Base-by-base conservation (phyloP, 2,888 invertebrate species). In the Strigamia transsilvanica region DNA sequence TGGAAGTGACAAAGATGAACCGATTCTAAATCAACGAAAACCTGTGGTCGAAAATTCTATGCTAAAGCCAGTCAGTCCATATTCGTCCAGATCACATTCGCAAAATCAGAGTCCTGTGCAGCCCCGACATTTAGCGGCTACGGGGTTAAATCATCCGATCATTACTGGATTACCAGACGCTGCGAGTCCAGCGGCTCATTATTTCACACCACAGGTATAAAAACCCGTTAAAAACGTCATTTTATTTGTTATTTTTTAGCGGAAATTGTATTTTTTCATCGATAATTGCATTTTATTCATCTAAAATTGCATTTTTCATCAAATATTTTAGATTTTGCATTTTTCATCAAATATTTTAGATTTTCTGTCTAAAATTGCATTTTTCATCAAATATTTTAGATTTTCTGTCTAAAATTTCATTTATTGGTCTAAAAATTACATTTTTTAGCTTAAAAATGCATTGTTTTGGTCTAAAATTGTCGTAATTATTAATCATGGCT, bases 1-100 rank as follows among this genome's bases (percentile, higher is more conserved):
- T 46, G 84, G 81, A 27, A 84, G 84, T 23, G 84, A 84, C 51
- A 83, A 73, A 42, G 84, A 84, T 18, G 84, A 84, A 82, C 82
- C 82, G n/a, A 82, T 82, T 42, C 21, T 82, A 7, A 73, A 73
- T 21, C 42, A 73, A 18, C 77, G 61, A 6, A 82, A 82, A 42
- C 77, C 34, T 7, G 15, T 23, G 7, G 12, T n/a, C 13, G 82
- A 82, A 27, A 61, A 7, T 46, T 78, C 82, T 18, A 18, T 82
- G n/a, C 32, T 82, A 42, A 82, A 82, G 42, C 82, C 82, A 13
- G 78, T 82, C 15, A 82, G 82, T 61, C 82, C 82, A 6, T 82
- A 56, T 78, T 34, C 82, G 38, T 27, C 78, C 34, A 34, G 82
- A 38, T 23, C 82, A 23, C 78, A 73, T 78, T 77, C 82, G 27